A percentile compares a stretch with the other conserved stretches of the same genome.
Conservation (phyloP, 2,797 vertebrate genomes). For the Iguana delicatissima region DNA sequence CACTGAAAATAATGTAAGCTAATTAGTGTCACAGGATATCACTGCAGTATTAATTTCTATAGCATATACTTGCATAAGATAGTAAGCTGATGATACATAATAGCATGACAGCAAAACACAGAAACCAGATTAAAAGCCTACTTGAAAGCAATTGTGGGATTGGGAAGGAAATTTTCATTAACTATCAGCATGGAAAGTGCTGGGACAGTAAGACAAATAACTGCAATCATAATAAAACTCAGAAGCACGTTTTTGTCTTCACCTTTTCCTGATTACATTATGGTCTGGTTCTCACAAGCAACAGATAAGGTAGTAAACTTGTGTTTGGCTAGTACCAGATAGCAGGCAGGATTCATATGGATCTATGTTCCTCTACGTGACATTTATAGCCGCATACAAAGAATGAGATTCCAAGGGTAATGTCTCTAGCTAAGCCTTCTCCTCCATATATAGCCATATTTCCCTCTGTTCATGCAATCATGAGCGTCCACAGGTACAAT, state of each 20-base stretch:
- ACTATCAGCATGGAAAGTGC: conserved; percentile 41
- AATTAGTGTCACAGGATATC: conserved; percentile 69
- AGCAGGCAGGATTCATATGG: not conserved
- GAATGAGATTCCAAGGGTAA: too few species aligned
- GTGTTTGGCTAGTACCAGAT: not conserved
- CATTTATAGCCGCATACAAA: not conserved
- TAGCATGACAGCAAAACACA: conserved; percentile 55
- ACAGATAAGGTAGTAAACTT: not conserved
- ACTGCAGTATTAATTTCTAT: conserved; percentile 72
- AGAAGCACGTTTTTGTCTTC: conserved; percentile 46
- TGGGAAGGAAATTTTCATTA: conserved; percentile 61
- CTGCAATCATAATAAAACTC: conserved; percentile 31
- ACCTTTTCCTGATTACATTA: conserved; percentile 6
- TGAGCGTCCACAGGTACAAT: not conserved
- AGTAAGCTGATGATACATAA: conserved; percentile 65
- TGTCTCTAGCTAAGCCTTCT: not conserved
- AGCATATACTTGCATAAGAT: conserved; percentile 71
- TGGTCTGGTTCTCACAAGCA: not conserved
- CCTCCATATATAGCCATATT: not conserved
- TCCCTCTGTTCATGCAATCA: not conserved
- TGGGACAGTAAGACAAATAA: conserved; percentile 53
- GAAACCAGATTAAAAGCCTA: conserved; percentile 58
- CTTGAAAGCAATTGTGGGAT: conserved; percentile 58
- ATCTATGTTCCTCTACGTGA: not conserved
- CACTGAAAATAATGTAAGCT: conserved; percentile 65